phyloP scores from a whole-genome alignment of 2,113 vertebrate species.

The Oxygymnocypris stewartii region DNA sequence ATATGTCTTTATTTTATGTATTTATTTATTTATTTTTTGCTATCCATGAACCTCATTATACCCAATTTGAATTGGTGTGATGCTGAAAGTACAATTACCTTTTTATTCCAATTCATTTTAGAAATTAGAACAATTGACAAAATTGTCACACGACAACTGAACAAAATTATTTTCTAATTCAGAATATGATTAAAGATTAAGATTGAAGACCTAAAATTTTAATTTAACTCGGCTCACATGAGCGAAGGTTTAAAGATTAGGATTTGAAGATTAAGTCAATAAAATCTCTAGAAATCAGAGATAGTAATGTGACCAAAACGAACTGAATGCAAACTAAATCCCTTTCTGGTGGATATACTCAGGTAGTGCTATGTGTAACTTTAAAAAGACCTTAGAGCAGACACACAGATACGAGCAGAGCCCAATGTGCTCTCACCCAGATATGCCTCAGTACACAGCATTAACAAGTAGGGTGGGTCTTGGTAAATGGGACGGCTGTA shows the following conservation, averaged over 20 bases:
- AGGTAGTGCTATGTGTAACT: neutral
- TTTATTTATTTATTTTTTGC: neutral
- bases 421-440: constrained; percentile 56
- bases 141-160: neutral
- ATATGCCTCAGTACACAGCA: constrained; percentile 61
- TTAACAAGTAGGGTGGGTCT: constrained; percentile 58
- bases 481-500: constrained; percentile 66
- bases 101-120: neutral
- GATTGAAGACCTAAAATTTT: neutral
- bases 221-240: neutral
- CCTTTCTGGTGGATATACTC: neutral
- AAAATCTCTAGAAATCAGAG: neutral
- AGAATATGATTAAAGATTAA: neutral
- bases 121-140: neutral
- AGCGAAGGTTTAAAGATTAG: neutral
- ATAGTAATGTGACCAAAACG: neutral
- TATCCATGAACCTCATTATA: neutral
- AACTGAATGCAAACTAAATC: neutral
- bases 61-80: neutral
- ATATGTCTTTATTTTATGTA: too few relatives aligned
- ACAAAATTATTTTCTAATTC: neutral
- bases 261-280: neutral
- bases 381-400: neutral
- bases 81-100: neutral
- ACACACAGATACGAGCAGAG: constrained; percentile 10